Base-by-base conservation (phyloP, 2,888 invertebrate genomes). In the Blomia tropicalis region DNA sequence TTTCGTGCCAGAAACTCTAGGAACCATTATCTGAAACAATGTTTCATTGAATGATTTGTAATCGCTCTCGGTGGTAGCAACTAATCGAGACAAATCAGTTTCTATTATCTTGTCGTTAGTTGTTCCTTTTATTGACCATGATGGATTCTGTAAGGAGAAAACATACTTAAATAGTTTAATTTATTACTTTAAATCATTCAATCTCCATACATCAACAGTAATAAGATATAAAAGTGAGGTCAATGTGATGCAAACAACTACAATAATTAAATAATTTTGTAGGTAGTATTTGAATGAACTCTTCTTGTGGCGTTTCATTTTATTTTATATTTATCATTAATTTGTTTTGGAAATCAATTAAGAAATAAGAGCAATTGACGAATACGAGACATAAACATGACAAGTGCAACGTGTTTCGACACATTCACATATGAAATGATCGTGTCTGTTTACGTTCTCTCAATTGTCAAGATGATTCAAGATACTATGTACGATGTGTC, bases 1-100 rank as follows among this genome's bases (percentile, higher is more conserved):
- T 0, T 78, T 75, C 0, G 87, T 85, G 2, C 87, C 91, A 0
- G 89, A 87, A 27, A 90, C 84, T 70, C 93, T 77, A 0, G 86
- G 84, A 64, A 89, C 78, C n/a, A 90, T 76, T 64, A 93, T 84
- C 65, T 85, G 81, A 68, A 84, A 78, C 23, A 90, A 75, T 4
- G 83, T 78, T 43, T 79, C 72, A 54, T 80, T 79, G 66, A 88
- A 81, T 44, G 66, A 53, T 31, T 62, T 51, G 53, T 65, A 64
- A 54, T 66, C 60, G 11, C 30, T 31, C 5, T 7, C 11, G 22
- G 7, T 47, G 51, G 22, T 47, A n/a, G 7, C n/a, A 14, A 47
- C 23, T 19, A 47, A n/a, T n/a, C n/a, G 51, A 22, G 27, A 7
- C 7, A 47, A 14, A 25, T 47, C 23, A 27, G 51, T 19, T 11